Base-by-base conservation (phyloP, 2,113 vertebrate species). In the Willisornis vidua region DNA sequence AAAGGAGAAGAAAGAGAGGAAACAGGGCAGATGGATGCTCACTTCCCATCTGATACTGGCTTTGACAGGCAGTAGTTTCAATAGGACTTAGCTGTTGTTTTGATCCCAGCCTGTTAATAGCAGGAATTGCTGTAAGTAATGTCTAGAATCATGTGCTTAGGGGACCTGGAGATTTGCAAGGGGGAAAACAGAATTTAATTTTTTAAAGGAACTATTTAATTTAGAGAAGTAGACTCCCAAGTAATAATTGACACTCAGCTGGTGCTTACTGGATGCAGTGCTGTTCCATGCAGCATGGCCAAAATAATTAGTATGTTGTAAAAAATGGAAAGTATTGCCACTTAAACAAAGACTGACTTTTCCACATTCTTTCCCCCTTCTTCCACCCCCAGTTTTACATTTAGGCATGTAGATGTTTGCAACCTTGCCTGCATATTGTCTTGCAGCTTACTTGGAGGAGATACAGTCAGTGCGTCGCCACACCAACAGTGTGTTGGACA, bases 381-480 rank as follows among this genome's bases (percentile, higher is more conserved):
- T 15, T 20, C 25, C 23, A 2, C 17, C 23, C 23, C 19, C 13
- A 1, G 49, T 83, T 72, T 82, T 61, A n/a, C 35, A 37, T 70
- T 58, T 72, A 82, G 85, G 75, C 18, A 1, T 8, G 37, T 0
- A 82, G 84, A 59, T 55, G 65, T 52, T 19, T 78, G 66, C 92
- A 93, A 87, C 68, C 8, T 66, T 81, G 61, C 90, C 65, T 90
- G 76, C 74, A 0, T 92, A 94, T 59, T 93, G 17, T 41, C 73
- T 85, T 83, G 46, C 97, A 99, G 99, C 98, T 66, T 99, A 99
- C 96, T 94, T 99, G 94, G 99, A 99, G 97, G 99, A 99, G 97
- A 99, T 99, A 68, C 99, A 99, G 97, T 99, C 99, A 0, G 99
- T 99, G 75, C 98, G 99, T 19, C 98, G 99, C 59, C 99, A 99